A percentile compares a stretch with the other conserved stretches of the same genome.
phyloP scores from a whole-genome alignment of 2,888 invertebrate species.

The Tridacna crocea region DNA sequence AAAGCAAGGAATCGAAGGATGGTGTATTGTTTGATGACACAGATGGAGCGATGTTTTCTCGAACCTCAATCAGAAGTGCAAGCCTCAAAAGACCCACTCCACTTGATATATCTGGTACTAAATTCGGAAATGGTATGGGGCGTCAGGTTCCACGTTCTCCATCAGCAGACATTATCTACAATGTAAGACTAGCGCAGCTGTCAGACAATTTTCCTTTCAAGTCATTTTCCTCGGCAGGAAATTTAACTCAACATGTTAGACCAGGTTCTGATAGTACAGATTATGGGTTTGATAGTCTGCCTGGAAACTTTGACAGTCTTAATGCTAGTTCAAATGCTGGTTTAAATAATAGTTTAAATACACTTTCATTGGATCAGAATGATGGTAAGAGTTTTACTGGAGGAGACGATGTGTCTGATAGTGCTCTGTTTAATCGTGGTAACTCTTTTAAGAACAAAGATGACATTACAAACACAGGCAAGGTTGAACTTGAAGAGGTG shows the following conservation, averaged over 20 bases:
- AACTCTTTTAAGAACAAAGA: conserved; percentile 3
- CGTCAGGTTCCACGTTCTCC: background rate
- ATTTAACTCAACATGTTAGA: background rate
- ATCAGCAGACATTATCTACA: background rate
- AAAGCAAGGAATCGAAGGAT: background rate
- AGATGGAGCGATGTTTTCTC: conserved; percentile 15
- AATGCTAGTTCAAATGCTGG: too few relatives aligned
- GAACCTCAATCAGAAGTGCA: background rate
- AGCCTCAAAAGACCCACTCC: background rate
- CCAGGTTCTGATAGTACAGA: background rate
- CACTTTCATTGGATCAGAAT: background rate
- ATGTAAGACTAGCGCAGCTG: background rate
- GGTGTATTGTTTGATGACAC: background rate
- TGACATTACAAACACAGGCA: background rate
- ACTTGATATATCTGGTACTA: background rate
- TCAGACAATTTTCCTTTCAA: background rate
- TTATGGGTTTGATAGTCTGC: background rate
- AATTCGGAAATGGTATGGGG: background rate
- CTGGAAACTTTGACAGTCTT: background rate
- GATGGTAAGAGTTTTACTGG: background rate
- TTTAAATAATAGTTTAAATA: background rate
- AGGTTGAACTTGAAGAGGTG: background rate
- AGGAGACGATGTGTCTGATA: background rate
- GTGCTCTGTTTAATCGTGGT: conserved; percentile 16
- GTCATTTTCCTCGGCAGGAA: background rate